These are phyloP conservation scores for Tupaia chinensis DNA, from an alignment of 2,113 vertebrate genomes.

Conservation along the genomic window DNA sequence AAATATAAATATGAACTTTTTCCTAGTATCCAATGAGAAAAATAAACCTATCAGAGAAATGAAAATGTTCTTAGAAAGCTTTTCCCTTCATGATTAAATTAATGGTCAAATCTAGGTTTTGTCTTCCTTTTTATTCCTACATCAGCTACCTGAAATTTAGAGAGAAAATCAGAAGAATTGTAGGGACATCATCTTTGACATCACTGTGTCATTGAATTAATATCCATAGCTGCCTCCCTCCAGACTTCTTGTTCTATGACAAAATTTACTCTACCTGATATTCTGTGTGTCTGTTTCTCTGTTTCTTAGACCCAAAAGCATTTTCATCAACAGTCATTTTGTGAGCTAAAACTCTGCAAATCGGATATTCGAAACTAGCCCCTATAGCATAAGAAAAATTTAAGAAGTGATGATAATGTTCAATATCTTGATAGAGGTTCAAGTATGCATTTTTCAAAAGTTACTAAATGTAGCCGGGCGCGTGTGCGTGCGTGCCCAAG, in stretches of 20 bases:
- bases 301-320: not conserved
- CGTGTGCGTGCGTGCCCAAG: no score
- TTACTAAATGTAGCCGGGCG: not conserved
- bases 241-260: not conserved
- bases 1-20: not conserved
- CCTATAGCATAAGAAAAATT: not conserved
- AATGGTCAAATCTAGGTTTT: not conserved
- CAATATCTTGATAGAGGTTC: not conserved
- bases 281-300: not conserved
- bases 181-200: not conserved
- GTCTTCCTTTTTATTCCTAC: not conserved
- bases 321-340: not conserved
- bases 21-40: not conserved
- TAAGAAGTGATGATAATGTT: not conserved
- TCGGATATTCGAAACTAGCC: not conserved
- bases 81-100: not conserved
- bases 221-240: not conserved
- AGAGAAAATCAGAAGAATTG: not conserved
- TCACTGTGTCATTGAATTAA: not conserved
- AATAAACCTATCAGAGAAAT: not conserved
- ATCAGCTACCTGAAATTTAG: not conserved
- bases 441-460: not conserved
- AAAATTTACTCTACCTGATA: not conserved
- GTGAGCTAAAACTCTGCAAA: not conserved
- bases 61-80: not conserved